Base-by-base conservation (phyloP, 2,888 invertebrate genomes). In the Ornithoptera priamus region DNA sequence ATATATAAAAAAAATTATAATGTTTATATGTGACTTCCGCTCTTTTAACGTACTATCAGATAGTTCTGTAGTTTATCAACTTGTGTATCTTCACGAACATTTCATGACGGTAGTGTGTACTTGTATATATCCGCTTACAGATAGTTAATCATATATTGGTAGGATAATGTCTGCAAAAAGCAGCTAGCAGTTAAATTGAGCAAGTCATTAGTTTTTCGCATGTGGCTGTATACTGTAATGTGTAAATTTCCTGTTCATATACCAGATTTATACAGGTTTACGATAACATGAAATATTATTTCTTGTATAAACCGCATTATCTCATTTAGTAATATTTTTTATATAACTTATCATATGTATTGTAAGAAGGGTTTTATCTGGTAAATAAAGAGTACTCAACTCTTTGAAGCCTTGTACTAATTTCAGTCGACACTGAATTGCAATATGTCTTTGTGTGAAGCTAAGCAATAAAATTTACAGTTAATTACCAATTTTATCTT, bases 401-500 rank as follows among this genome's bases (percentile, higher is more conserved):
- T 50, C 5, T 50, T 50, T 15, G 18, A 17, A 17, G n/a, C 42
- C 22, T 56, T 57, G 50, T 57, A 53, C 50, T 50, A 50, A 66
- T 66, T 50, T 50, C 20, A 24, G 53, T 60, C 60, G 53, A 66
- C 60, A 36, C 46, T 60, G 20, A 60, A 20, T 15, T 61, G 17
- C 30, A 0, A 30, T n/a, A 42, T n/a, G 18, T 22, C 15, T 18
- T 15, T 36, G 39, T 59, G 68, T 60, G 64, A 60, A 60, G 22
- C 4, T 8, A 60, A 59, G 60, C 53, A 53, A 18, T 60, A 68
- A 64, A 53, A 56, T 56, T 2, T 50, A 12, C 22, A 39, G 39
- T 64, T 64, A 63, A 68, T 59, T 68, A 63, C 17, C 6, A 39
- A 24, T 68, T 60, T 68, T 58, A 18, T 17, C 12, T 64, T 8